Percentiles rank a stretch among this genome's conserved stretches.
phyloP scores from a whole-genome alignment of 2,797 vertebrate species.

The Falco berigora region DNA sequence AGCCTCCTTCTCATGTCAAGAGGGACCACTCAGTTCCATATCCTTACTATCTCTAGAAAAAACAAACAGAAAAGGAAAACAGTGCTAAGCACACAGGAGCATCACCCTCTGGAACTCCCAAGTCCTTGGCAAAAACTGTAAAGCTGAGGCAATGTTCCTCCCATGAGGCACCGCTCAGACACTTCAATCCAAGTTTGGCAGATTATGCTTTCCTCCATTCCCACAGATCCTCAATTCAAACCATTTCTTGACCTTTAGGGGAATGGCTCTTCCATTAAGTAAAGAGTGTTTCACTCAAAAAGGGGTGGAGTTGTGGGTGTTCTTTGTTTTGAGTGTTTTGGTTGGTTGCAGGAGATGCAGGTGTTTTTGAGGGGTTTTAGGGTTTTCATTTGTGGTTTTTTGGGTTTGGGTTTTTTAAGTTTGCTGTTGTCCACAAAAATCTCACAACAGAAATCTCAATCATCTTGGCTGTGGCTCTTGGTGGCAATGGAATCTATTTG shows the following conservation, averaged over 20 bases:
- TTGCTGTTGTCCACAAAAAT: background rate
- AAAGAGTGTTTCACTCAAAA: background rate
- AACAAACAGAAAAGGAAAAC: background rate
- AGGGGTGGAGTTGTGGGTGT: rapidly evolving
- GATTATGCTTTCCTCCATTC: background rate
- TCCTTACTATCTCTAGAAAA: background rate
- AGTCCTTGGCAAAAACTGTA: background rate
- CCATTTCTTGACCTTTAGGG: background rate
- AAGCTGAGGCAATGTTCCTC: background rate
- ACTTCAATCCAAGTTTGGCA: background rate
- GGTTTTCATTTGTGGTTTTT: background rate
- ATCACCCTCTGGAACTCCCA: background rate
- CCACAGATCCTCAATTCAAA: background rate
- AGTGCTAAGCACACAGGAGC: background rate
- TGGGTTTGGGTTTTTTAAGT: background rate
- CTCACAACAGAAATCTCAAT: background rate
- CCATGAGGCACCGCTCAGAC: background rate
- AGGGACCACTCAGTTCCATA: background rate
- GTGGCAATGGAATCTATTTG: background rate
- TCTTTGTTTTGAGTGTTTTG: background rate
- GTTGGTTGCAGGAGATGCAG: rapidly evolving
- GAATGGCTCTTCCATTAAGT: background rate
- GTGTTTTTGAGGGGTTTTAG: background rate
- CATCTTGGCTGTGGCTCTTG: background rate
- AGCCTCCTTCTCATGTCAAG: background rate